A percentile compares a stretch with the other conserved stretches of the same genome.
Conservation (phyloP, 2,113 vertebrate species). For the Chionodraco myersi region DNA sequence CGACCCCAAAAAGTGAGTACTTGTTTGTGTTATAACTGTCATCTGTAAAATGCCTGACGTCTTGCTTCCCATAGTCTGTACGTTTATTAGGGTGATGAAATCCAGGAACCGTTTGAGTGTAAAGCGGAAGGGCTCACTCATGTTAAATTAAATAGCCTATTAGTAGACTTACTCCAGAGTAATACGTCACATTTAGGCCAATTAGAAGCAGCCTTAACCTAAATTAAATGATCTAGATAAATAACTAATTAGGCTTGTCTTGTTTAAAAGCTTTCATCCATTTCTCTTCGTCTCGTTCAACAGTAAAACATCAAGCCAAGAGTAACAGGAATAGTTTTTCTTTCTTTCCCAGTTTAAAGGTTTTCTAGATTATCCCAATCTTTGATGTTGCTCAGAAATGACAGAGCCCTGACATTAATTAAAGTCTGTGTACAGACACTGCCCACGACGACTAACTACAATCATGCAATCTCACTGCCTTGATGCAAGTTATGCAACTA, state of each 20-base stretch:
- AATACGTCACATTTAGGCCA: constrained; percentile 52
- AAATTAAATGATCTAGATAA: constrained; percentile 46
- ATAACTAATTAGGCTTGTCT: constrained; percentile 55
- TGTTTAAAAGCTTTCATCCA: constrained; percentile 41
- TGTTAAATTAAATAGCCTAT: constrained; percentile 24
- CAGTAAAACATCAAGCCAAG: constrained; percentile 56
- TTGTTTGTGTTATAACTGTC: constrained; percentile 50
- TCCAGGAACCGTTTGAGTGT: not conserved
- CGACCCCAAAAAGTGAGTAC: constrained; percentile 91
- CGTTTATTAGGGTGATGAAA: not conserved
- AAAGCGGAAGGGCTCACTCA: constrained; percentile 17
- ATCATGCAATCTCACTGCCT: constrained; percentile 64
- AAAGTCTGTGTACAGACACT: constrained; percentile 71
- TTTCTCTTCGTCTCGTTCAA: constrained; percentile 46
- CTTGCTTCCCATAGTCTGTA: constrained; percentile 3
- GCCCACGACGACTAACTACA: constrained; percentile 79
- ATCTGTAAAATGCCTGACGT: not conserved
- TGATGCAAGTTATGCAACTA: constrained; percentile 67
- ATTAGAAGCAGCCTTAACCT: constrained; percentile 61
- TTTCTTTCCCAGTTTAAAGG: constrained; percentile 76
- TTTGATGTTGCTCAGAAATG: constrained; percentile 84
- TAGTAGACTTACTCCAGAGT: constrained; percentile 40
- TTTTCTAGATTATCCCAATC: constrained; percentile 74
- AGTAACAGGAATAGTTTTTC: constrained; percentile 73
- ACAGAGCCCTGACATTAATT: constrained; percentile 82